phyloP scores from a whole-genome alignment of 2,113 vertebrate species.

The Callionymus lyra region DNA sequence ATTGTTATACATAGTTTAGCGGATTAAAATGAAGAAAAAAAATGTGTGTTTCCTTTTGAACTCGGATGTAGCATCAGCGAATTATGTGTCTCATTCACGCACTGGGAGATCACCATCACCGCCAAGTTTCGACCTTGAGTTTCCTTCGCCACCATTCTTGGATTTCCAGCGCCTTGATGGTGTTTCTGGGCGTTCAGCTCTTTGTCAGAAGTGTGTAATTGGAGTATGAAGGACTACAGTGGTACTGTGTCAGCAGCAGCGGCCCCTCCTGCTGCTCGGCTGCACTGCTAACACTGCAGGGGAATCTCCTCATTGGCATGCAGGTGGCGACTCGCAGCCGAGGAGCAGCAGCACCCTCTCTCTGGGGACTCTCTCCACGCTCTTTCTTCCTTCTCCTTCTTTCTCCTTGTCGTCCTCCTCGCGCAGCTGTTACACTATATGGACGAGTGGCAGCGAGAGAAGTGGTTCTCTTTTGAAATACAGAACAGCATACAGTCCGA shows the following conservation, averaged over 20 bases:
- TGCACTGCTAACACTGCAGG: conserved; percentile 42
- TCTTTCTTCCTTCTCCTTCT: conserved; percentile 39
- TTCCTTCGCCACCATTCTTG: conserved; percentile 1
- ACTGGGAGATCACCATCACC: conserved; percentile 2
- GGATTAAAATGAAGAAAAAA: no score
- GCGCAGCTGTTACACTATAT: conserved; percentile 56
- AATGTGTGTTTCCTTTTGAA: no score
- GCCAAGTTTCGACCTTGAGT: conserved; percentile 12
- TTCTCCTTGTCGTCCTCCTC: conserved; percentile 47
- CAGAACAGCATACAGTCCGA: conserved; percentile 36
- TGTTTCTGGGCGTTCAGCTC: conserved; percentile 14
- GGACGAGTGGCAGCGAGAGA: conserved; percentile 15
- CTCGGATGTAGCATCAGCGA: no score
- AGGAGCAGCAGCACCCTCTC: conserved; percentile 57
- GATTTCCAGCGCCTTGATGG: conserved; percentile 1
- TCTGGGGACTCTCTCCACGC: conserved; percentile 49
- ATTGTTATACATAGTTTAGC: no score
- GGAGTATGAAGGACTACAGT: conserved; percentile 30
- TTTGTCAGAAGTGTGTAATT: conserved; percentile 29
- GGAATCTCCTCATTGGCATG: conserved; percentile 71
- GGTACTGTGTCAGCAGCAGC: conserved; percentile 33
- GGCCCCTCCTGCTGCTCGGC: conserved; percentile 41
- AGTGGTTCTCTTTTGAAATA: conserved; percentile 33
- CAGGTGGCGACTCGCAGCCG: conserved; percentile 50
- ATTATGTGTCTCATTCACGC: background rate